Evolutionary conservation across 2,888 invertebrate species (phyloP).

Genomic region (Trisateles emortualis): DNA sequence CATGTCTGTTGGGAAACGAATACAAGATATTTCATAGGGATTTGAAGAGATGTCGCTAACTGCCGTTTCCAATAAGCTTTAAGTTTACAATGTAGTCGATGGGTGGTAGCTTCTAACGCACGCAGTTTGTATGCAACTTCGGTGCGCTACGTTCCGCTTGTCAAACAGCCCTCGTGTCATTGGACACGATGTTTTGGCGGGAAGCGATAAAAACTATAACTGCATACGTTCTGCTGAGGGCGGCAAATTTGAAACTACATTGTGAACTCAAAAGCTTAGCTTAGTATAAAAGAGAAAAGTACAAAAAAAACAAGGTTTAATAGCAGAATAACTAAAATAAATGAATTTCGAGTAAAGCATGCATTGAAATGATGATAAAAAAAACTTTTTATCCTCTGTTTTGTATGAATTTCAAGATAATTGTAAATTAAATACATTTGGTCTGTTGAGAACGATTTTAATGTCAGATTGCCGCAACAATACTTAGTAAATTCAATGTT

Average conservation of each 20-base stretch:
- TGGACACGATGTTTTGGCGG: constrained; percentile 2
- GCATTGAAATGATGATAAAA: constrained; percentile 43
- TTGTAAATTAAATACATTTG: constrained; percentile 33
- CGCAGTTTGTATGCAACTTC: constrained; percentile 12
- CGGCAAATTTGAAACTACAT: constrained; percentile 1
- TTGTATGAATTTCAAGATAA: constrained; percentile 27
- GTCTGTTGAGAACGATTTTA: constrained; percentile 46
- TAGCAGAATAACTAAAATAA: not conserved
- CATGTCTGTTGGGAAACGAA: constrained; percentile 14
- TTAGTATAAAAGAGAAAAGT: not conserved
- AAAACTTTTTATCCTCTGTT: constrained; percentile 42
- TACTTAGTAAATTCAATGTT: not conserved
- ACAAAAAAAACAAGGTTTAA: not conserved
- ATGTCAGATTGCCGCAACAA: constrained; percentile 8
- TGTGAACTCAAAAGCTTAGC: constrained; percentile 8
- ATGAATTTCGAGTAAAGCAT: constrained; percentile 49
- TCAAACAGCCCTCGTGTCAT: not conserved
- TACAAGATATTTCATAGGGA: constrained; percentile 38
- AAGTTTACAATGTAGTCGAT: constrained; percentile 26
- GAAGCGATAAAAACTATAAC: not conserved
- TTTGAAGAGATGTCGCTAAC: constrained; percentile 52
- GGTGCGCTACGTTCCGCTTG: constrained; percentile 1
- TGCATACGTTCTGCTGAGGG: not conserved
- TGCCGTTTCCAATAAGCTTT: constrained; percentile 31
- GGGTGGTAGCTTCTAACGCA: constrained; percentile 24